phyloP scores from a whole-genome alignment of 2,797 vertebrate genomes.

The Dendrocincla fuliginosa region DNA sequence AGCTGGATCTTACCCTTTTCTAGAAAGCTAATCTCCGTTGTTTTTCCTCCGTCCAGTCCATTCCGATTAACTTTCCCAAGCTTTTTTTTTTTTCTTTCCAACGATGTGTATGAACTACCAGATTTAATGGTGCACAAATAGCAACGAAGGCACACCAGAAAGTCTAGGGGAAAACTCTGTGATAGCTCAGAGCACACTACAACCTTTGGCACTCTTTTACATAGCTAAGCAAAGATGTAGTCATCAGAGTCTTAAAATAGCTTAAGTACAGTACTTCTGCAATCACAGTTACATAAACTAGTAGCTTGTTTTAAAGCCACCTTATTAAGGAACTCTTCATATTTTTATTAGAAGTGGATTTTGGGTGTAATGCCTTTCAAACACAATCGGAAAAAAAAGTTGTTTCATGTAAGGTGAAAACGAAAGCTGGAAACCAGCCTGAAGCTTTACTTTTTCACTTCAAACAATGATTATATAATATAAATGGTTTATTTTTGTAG shows the following conservation, averaged over 20 bases:
- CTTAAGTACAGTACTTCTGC: slow-evolving; percentile 48
- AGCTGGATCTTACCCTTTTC: neutral
- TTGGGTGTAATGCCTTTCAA: neutral
- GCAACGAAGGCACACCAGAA: neutral
- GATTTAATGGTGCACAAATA: neutral
- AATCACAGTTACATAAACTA: slow-evolving; percentile 63
- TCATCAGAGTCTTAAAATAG: slow-evolving; percentile 66
- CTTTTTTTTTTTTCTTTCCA: neutral
- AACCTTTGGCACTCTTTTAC: slow-evolving; percentile 52
- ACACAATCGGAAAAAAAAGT: neutral
- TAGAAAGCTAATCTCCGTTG: neutral
- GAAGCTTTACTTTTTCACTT: neutral
- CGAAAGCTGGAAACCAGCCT: neutral
- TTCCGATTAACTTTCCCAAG: neutral
- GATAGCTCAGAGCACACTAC: neutral
- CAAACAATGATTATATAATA: slow-evolving; percentile 10
- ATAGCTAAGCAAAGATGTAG: slow-evolving; percentile 55
- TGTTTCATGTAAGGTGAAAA: neutral
- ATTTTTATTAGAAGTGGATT: neutral
- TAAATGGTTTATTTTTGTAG: slow-evolving; percentile 35
- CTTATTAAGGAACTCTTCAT: neutral
- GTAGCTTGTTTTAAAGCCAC: slow-evolving; percentile 19
- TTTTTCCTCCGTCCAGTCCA: neutral
- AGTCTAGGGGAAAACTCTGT: neutral
- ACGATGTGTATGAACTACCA: neutral